Evolutionary conservation across 2,888 invertebrate species (phyloP).

Genomic region (Limenitis camilla): DNA sequence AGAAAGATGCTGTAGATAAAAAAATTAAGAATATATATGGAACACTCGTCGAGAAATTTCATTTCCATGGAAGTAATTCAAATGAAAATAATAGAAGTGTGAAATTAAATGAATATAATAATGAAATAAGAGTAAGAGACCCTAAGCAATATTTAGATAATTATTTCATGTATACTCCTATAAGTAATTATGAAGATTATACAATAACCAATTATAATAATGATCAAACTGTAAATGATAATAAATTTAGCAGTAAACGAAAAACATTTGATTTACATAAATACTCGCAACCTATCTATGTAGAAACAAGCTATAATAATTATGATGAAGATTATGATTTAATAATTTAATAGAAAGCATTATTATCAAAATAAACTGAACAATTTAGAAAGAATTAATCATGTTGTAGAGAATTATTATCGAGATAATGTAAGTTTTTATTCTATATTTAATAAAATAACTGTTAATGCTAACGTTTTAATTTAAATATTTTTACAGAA

Average conservation of each 20-base stretch:
- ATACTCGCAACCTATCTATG: too few relatives aligned
- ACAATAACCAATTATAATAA: too few relatives aligned
- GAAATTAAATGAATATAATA: neutral
- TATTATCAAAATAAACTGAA: slow-evolving; percentile 52
- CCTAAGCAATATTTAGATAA: too few relatives aligned
- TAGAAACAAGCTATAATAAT: too few relatives aligned
- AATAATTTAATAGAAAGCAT: slow-evolving; percentile 34
- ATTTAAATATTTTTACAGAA: too few relatives aligned
- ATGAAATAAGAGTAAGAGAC: neutral
- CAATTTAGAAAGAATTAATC: slow-evolving; percentile 39
- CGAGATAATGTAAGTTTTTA: slow-evolving; percentile 24
- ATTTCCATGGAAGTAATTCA: neutral
- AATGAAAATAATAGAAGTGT: neutral
- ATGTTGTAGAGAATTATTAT: slow-evolving; percentile 24
- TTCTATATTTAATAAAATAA: neutral
- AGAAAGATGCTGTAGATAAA: slow-evolving; percentile 47
- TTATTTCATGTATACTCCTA: too few relatives aligned
- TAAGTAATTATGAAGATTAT: too few relatives aligned
- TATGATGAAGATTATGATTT: too few relatives aligned
- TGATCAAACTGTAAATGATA: too few relatives aligned
- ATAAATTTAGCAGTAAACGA: too few relatives aligned
- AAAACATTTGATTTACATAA: too few relatives aligned
- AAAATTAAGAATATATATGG: slow-evolving; percentile 52
- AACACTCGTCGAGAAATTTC: slow-evolving; percentile 11
- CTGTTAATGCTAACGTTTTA: neutral